Evolutionary conservation across 2,113 vertebrate genomes (phyloP).

Genomic region (Cebus imitator): DNA sequence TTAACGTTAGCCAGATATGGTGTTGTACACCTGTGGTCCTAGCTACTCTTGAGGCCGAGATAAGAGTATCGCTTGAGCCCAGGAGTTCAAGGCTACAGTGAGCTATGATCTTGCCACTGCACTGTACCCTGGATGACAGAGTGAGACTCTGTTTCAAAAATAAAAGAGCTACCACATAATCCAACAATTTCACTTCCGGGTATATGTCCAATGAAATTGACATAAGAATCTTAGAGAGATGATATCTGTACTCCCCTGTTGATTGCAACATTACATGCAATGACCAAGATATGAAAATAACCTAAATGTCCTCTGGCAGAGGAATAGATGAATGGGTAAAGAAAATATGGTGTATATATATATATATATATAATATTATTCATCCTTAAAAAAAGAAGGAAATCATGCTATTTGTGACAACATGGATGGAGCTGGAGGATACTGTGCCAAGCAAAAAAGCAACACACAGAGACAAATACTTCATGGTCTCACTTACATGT

Average conservation of each 20-base stretch:
- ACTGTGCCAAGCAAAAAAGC: not conserved
- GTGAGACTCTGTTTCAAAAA: no score
- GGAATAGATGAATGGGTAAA: not conserved
- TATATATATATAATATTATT: not conserved
- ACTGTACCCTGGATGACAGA: no score
- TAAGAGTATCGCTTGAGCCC: no score
- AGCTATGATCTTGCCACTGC: no score
- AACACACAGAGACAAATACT: not conserved
- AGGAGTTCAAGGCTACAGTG: no score
- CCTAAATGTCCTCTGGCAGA: not conserved
- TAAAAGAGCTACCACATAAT: not conserved
- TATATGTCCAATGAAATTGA: not conserved
- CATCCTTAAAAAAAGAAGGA: not conserved
- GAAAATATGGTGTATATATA: not conserved
- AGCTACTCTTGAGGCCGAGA: no score
- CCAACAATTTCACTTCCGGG: not conserved
- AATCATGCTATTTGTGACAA: not conserved
- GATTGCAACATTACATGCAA: not conserved
- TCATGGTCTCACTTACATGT: no score
- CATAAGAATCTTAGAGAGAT: no score
- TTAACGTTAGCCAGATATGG: no score
- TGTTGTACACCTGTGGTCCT: no score
- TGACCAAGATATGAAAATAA: not conserved
- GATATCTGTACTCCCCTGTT: not conserved
- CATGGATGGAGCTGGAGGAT: not conserved